Evolutionary conservation across 2,888 invertebrate genomes (phyloP), one percentile per base, ranked within the genome.

Genomic region (Conchocele bisecta): DNA sequence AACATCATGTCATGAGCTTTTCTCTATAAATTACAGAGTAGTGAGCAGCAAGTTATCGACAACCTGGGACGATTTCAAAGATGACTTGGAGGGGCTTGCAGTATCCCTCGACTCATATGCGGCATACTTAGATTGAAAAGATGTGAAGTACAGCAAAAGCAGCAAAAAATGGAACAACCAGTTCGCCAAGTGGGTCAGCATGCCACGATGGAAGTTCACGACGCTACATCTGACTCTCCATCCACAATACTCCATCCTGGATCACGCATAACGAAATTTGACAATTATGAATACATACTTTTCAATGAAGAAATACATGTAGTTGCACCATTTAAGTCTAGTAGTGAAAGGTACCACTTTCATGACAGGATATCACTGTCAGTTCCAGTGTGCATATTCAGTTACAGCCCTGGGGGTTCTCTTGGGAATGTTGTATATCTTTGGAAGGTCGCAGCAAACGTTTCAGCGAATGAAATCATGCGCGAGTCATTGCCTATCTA

Each of bases 371-470:
- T 69, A 17, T 9, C 51, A 51, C 35, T 69, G 31, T 48, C 58
- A 11, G n/a, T 48, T n/a, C 26, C 31, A 20, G 44, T 72, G 24
- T 33, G 35, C 28, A 42, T 59, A 13, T 41, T 64, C 20, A 33
- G 24, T 17, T 72, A 66, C 51, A 41, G 50, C 31, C 71, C 59
- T 3, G 64, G 73, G 24, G 60, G 61, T 20, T 53, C 63, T 5
- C 9, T 73, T 44, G 64, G 67, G 9, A 26, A 54, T 22, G 37
- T 41, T 17, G 58, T 65, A 7, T 73, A 66, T 26, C 5, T 73
- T 11, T 77, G 73, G 76, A 35, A 51, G 17, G 48, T 68, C 46
- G 50, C 63, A 13, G 37, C 39, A 20, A 61, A 76, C 20, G 13
- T 39, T 35, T 50, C 59, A 11, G 13, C 28, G 15, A 20, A 17